phyloP scores from a whole-genome alignment of 2,797 vertebrate species.

The Sebastes taczanowskii region DNA sequence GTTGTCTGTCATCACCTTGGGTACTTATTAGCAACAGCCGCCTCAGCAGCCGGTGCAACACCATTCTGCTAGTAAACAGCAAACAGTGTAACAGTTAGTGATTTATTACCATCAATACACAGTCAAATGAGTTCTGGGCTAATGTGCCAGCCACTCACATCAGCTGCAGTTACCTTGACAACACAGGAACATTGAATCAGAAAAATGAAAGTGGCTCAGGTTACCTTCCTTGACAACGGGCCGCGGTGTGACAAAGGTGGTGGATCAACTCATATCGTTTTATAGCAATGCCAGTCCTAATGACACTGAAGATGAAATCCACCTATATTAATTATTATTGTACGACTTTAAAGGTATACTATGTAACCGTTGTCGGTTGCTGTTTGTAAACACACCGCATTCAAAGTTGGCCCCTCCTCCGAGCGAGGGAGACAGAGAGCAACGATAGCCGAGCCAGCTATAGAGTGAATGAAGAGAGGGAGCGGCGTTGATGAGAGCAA shows the following conservation, averaged over 20 bases:
- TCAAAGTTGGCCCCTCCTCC: too few species aligned
- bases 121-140: background rate
- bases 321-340: background rate
- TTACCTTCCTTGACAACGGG: background rate
- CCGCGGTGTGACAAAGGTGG: background rate
- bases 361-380: too few species aligned
- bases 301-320: background rate
- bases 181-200: background rate
- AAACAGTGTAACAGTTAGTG: constrained; percentile 7
- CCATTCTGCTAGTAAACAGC: constrained; percentile 23
- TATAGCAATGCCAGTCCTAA: background rate
- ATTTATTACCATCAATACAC: constrained; percentile 12
- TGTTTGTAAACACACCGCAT: too few species aligned
- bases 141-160: background rate
- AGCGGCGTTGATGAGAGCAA: too few species aligned
- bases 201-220: background rate
- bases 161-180: constrained; percentile 28
- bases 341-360: too few species aligned
- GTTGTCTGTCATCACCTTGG: constrained; percentile 28
- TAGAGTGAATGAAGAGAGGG: too few species aligned
- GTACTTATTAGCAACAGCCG: constrained; percentile 22
- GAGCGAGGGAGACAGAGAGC: too few species aligned
- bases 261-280: background rate
- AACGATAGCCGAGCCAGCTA: too few species aligned
- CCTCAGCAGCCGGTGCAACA: constrained; percentile 6